phyloP scores from a whole-genome alignment of 2,888 invertebrate species.

The Liopterus haemorrhoidalis region DNA sequence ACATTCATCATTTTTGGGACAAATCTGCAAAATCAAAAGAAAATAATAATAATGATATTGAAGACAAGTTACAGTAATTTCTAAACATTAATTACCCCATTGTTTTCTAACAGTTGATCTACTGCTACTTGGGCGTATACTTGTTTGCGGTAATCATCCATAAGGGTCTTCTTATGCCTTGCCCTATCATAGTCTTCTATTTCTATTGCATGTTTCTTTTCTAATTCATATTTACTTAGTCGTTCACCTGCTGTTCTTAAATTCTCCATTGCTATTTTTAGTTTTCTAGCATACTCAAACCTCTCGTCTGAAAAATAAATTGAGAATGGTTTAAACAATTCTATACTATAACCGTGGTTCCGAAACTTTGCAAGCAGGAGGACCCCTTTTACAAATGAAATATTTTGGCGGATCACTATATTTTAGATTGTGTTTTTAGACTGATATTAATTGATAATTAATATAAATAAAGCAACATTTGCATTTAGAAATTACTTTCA shows the following conservation, averaged over 20 bases:
- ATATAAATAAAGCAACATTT: no score
- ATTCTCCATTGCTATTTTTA: constrained; percentile 80
- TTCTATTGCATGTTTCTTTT: constrained; percentile 87
- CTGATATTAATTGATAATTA: constrained; percentile 1
- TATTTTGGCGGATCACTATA: background rate
- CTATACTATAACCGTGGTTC: background rate
- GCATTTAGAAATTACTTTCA: no score
- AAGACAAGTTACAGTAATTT: background rate
- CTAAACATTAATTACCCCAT: constrained; percentile 55
- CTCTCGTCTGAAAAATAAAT: constrained; percentile 63
- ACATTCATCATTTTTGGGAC: constrained; percentile 57
- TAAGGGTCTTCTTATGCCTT: constrained; percentile 79
- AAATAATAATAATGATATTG: constrained; percentile 1
- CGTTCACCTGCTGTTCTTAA: constrained; percentile 82
- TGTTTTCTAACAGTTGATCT: constrained; percentile 69
- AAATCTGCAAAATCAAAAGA: constrained; percentile 43
- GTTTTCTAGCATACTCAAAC: constrained; percentile 87
- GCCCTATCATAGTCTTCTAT: constrained; percentile 91
- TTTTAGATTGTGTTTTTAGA: background rate
- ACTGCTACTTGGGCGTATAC: constrained; percentile 70
- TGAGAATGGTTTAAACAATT: background rate
- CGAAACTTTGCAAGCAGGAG: no score
- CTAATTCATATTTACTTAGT: constrained; percentile 82
- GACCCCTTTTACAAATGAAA: no score
- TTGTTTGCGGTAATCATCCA: constrained; percentile 74